These are phyloP conservation scores for Platichthys stellatus DNA, from an alignment of 2,113 vertebrate species.

Conservation along the genomic window DNA sequence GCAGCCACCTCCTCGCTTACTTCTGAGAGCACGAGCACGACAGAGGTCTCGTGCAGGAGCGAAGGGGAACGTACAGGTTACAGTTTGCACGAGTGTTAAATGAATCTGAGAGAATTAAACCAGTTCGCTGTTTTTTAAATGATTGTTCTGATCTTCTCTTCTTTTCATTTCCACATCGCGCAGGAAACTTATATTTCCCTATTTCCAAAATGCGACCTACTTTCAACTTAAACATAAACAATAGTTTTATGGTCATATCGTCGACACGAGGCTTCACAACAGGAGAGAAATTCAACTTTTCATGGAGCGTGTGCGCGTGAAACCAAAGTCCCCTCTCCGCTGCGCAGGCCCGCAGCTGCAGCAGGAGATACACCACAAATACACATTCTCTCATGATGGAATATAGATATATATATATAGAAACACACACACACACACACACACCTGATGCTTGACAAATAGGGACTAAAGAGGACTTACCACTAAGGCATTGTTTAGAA, in stretches of 20 bases:
- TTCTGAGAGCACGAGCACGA: not conserved
- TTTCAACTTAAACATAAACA: not conserved
- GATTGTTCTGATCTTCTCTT: too few species aligned
- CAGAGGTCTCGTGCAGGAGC: too few species aligned
- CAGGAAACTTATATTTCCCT: not conserved
- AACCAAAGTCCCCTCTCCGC: not conserved
- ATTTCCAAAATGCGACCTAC: not conserved
- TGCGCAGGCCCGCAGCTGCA: not conserved
- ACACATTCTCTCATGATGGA: not conserved
- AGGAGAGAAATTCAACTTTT: constrained; percentile 4
- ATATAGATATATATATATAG: not conserved
- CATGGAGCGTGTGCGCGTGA: not conserved
- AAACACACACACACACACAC: constrained; percentile 36
- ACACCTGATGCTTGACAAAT: constrained; percentile 74
- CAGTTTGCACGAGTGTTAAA: too few species aligned
- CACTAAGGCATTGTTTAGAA: constrained; percentile 85
- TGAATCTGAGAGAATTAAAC: not conserved
- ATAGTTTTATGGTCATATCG: too few species aligned
- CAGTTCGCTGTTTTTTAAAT: not conserved
- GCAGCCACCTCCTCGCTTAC: too few species aligned
- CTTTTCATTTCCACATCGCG: too few species aligned
- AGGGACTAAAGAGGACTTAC: constrained; percentile 79
- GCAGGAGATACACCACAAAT: constrained; percentile 6
- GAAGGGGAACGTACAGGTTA: too few species aligned
- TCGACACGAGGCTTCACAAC: not conserved